Evolutionary conservation across 2,113 vertebrate species (phyloP).

Genomic region (Corynorhinus townsendii): DNA sequence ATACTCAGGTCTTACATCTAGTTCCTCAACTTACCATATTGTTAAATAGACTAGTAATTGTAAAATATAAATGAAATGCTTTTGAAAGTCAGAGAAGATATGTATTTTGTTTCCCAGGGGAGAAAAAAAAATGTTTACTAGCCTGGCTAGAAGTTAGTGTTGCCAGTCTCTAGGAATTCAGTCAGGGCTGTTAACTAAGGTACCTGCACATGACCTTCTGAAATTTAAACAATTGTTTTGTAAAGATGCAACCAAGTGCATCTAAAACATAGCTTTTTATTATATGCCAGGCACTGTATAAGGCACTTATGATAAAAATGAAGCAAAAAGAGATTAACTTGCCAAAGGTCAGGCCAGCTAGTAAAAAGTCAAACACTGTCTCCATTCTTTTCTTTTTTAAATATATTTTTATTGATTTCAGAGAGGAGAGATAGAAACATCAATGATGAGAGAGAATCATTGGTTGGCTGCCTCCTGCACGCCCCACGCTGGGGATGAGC

Average conservation of each 20-base stretch:
- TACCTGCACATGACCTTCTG: background rate
- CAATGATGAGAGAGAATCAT: too few species aligned
- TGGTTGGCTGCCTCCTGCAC: too few species aligned
- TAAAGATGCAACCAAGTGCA: background rate
- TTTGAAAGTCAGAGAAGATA: too few species aligned
- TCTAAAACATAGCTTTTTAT: background rate
- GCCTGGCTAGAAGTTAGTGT: too few species aligned
- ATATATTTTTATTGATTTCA: too few species aligned
- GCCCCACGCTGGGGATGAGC: too few species aligned
- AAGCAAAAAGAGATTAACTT: background rate
- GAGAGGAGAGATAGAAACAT: too few species aligned
- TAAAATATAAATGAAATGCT: slow-evolving; percentile 5
- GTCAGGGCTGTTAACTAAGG: too few species aligned
- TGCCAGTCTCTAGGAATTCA: too few species aligned
- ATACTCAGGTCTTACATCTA: background rate
- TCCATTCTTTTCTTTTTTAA: too few species aligned
- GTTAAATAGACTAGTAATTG: background rate
- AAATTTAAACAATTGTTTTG: background rate
- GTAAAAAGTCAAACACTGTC: background rate
- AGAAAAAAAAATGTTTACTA: too few species aligned
- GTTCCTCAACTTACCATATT: background rate
- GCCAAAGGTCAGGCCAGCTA: background rate
- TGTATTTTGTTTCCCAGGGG: too few species aligned
- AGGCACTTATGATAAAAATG: background rate
- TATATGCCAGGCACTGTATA: background rate